Conservation (phyloP, 2,888 invertebrate genomes). For the Pocota personata region DNA sequence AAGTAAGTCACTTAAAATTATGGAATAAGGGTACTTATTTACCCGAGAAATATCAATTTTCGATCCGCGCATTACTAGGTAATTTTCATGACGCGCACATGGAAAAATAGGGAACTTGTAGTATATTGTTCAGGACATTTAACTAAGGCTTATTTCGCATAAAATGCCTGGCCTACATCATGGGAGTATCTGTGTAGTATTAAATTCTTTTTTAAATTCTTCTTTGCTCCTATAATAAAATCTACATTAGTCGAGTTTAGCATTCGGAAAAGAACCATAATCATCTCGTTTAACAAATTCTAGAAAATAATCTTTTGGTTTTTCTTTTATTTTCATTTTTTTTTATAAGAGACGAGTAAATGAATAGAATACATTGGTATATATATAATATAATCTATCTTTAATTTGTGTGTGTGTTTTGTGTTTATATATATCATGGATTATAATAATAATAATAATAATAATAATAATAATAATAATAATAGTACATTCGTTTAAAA, state of each 20-base stretch:
- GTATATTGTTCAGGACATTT: too few species aligned
- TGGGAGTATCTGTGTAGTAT: background rate
- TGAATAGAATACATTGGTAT: slow-evolving; percentile 58
- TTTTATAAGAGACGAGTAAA: slow-evolving; percentile 59
- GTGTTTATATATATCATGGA: slow-evolving; percentile 57
- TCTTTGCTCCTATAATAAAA: slow-evolving; percentile 18
- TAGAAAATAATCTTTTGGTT: slow-evolving; percentile 38
- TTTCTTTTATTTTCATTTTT: slow-evolving; percentile 12
- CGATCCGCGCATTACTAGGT: too few species aligned
- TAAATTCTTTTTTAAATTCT: too few species aligned
- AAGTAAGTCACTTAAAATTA: too few species aligned
- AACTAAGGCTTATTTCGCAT: too few species aligned
- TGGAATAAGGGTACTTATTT: too few species aligned
- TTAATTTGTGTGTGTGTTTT: slow-evolving; percentile 62
- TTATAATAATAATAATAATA: slow-evolving; percentile 67
- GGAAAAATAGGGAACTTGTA: too few species aligned
- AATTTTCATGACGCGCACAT: too few species aligned
- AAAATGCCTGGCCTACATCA: too few species aligned
- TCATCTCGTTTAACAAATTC: slow-evolving; percentile 40
- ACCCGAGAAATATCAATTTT: too few species aligned
- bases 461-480: slow-evolving; percentile 66
- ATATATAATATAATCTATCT: slow-evolving; percentile 55
- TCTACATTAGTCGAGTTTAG: slow-evolving; percentile 11
- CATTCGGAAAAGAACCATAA: slow-evolving; percentile 20
- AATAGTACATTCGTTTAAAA: slow-evolving; percentile 65